Conservation (phyloP, 2,797 vertebrate genomes). For the Notolepis coatsorum region DNA sequence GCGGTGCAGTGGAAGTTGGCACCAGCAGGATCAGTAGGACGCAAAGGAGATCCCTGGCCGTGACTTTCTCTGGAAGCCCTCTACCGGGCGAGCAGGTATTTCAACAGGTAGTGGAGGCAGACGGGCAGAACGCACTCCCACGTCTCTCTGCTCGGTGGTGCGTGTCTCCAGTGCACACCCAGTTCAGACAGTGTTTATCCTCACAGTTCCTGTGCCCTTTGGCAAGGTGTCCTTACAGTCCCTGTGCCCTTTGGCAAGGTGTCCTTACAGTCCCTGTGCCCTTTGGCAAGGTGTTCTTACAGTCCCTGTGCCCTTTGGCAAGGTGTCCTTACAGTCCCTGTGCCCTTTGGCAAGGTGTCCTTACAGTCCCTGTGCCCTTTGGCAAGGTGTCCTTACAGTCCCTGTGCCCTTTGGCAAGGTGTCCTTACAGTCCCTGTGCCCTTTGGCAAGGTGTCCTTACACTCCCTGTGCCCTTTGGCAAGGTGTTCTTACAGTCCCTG, state of each 20-base stretch:
- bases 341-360: too few species aligned
- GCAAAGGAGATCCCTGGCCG: slow-evolving; percentile 21
- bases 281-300: too few species aligned
- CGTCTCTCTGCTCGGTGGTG: slow-evolving; percentile 7
- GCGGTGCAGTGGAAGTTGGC: slow-evolving; percentile 24
- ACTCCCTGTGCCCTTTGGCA: background rate
- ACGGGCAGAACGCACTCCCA: slow-evolving; percentile 40
- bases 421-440: background rate
- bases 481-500: too few species aligned
- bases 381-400: too few species aligned
- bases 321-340: too few species aligned
- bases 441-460: too few species aligned
- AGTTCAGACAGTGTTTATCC: slow-evolving; percentile 19
- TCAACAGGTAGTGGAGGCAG: slow-evolving; percentile 25
- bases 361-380: too few species aligned
- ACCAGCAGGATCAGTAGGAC: slow-evolving; percentile 15
- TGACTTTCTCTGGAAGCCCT: background rate
- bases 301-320: too few species aligned
- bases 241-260: too few species aligned
- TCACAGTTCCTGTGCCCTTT: background rate
- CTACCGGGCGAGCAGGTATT: slow-evolving; percentile 57
- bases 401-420: too few species aligned
- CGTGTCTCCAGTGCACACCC: slow-evolving; percentile 2
- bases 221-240: too few species aligned
- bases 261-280: too few species aligned